Base-by-base conservation (phyloP, 2,888 invertebrate species). In the Scaptomyza flava region DNA sequence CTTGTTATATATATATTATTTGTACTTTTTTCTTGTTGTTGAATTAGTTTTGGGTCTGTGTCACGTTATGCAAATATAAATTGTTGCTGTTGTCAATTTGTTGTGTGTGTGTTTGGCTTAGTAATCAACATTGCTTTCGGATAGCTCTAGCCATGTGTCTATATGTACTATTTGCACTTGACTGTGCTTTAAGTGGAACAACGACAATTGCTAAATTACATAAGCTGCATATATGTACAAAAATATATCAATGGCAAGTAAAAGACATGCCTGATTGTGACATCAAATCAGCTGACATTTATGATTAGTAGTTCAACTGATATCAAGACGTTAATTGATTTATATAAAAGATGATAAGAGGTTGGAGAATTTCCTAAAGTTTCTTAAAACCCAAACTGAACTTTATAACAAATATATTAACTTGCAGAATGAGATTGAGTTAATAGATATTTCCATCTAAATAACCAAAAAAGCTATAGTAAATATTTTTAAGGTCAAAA, bases 141-240 rank as follows among this genome's bases (percentile, higher is more conserved):
- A 1, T 2, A 45, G 17, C 14, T 27, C 23, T 45, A 6, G 4
- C 4, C 27, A 5, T 8, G 38, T 31, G 6, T 31, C 14, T 48
- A 11, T 6, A 45, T 31, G 17, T 17, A 17, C 17, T 38, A 5
- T 33, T 46, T 74, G 74, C 79, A 75, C 61, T 66, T 77, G 68
- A 71, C 64, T 56, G 64, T 43, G 72, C 77, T 83, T 57, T 48
- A 77, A 84, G 76, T 81, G 61, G 84, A 74, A 61, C 81, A 86
- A 84, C 71, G 75, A 41, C 81, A 81, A 84, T 87, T 84, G 87
- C 11, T 77, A 84, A 68, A 81, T 81, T 79, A 72, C 81, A 72
- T 81, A 75, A 70, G 62, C 74, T 34, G 36, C 23, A 11, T 11
- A 8, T 41, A 27, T 27, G 27, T 9, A 8, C 31, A 38, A 6